These are phyloP conservation scores for Shinisaurus crocodilurus DNA, from an alignment of 2,113 vertebrate species.

Conservation along the genomic window DNA sequence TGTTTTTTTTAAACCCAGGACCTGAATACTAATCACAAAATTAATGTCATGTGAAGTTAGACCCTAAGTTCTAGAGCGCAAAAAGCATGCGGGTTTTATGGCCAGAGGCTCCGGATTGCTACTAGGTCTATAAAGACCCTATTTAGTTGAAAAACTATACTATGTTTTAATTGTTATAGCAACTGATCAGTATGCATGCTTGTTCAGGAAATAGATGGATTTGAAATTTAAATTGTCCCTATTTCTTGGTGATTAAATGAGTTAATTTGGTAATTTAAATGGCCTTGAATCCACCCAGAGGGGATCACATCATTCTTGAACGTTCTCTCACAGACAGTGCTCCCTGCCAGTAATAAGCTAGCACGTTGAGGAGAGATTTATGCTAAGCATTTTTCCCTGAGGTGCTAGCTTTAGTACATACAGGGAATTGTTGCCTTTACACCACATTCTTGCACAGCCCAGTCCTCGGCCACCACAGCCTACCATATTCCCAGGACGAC, in stretches of 20 bases:
- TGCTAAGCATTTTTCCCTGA: background rate
- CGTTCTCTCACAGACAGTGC: background rate
- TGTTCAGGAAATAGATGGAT: background rate
- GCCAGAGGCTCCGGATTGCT: background rate
- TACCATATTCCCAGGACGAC: background rate
- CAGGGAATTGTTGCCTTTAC: background rate
- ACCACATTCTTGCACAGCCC: background rate
- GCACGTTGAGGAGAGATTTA: background rate
- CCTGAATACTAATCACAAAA: too few species aligned
- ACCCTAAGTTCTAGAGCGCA: background rate
- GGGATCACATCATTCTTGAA: too few species aligned
- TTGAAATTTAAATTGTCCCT: background rate
- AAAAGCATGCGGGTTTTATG: background rate
- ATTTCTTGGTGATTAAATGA: background rate
- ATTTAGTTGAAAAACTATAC: too few species aligned
- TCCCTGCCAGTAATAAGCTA: background rate
- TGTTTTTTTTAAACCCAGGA: too few species aligned
- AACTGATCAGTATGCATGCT: background rate
- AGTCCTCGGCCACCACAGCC: too few species aligned
- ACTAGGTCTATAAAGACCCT: too few species aligned
- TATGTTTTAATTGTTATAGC: background rate
- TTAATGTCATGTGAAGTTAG: too few species aligned
- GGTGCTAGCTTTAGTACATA: background rate
- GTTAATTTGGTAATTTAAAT: background rate
- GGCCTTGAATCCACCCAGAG: background rate